Evolutionary conservation across 2,888 invertebrate species (phyloP).

Genomic region (Sepioteuthis lessoniana): DNA sequence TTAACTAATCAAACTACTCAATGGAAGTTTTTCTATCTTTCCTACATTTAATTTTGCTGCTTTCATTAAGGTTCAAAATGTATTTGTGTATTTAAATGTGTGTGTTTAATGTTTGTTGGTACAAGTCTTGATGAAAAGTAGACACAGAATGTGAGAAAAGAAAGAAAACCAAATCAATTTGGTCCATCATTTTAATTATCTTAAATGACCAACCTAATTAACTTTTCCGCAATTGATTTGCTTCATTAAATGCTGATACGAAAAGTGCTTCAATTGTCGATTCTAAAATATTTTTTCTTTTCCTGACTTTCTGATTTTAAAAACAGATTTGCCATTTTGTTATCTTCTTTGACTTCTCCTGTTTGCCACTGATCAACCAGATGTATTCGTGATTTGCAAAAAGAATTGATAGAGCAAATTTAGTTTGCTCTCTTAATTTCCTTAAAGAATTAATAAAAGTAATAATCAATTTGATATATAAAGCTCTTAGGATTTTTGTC

Average conservation of each 20-base stretch:
- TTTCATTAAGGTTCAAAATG: not conserved
- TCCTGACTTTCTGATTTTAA: not conserved
- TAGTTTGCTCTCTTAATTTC: not conserved
- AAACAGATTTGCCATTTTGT: not conserved
- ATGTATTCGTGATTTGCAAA: too few relatives aligned
- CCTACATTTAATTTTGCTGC: not conserved
- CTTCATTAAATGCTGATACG: not conserved
- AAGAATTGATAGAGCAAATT: not conserved
- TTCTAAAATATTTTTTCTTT: not conserved
- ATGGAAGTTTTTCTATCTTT: not conserved
- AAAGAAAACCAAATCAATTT: not conserved
- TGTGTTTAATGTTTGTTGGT: not conserved
- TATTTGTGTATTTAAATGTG: not conserved
- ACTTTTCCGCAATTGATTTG: not conserved
- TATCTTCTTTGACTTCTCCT: not conserved
- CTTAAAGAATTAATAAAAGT: not conserved
- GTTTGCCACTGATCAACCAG: not conserved
- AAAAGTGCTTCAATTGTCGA: not conserved
- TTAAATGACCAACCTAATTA: not conserved
- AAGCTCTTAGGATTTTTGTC: too few relatives aligned
- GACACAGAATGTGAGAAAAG: not conserved
- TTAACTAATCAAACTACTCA: not conserved
- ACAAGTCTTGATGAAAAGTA: not conserved
- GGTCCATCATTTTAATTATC: slow-evolving; percentile 14
- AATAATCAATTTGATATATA: too few relatives aligned